Percentiles rank a stretch among this genome's conserved stretches.
Conservation (phyloP, 2,113 vertebrate species). For the Corythornis vintsioides region DNA sequence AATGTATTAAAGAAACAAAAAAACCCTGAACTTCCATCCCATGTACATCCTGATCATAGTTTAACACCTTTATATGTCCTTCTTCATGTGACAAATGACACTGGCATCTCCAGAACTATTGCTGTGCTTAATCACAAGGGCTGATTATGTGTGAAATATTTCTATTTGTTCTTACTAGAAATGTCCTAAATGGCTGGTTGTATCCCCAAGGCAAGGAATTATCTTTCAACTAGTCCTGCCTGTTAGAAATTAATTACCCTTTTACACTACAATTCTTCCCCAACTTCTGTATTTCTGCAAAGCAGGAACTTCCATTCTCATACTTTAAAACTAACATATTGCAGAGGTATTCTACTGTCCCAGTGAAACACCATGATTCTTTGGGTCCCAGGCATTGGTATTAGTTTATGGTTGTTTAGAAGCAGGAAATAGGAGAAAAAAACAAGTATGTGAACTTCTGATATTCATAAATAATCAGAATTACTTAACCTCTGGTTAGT, state of each 20-base stretch:
- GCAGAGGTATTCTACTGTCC: not conserved
- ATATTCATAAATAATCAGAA: not conserved
- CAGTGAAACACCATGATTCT: not conserved
- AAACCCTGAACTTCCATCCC: not conserved
- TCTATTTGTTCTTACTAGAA: not conserved
- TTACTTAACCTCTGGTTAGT: not conserved
- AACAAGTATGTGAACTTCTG: not conserved
- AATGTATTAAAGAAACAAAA: not conserved
- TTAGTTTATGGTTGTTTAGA: not conserved
- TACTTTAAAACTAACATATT: not conserved
- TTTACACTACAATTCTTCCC: not conserved
- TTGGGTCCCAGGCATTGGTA: not conserved
- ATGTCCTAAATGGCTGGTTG: not conserved
- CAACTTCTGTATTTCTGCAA: not conserved
- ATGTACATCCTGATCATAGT: not conserved
- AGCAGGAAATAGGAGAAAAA: constrained; percentile 17
- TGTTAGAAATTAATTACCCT: not conserved
- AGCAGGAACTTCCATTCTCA: not conserved
- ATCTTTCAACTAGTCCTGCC: not conserved
- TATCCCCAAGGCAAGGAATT: not conserved
- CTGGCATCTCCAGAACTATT: not conserved
- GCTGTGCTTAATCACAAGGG: not conserved
- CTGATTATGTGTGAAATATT: not conserved
- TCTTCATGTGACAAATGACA: not conserved
- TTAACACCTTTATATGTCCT: not conserved